Base-by-base conservation (phyloP, 2,888 invertebrate species). In the Drosophila eohydei region DNA sequence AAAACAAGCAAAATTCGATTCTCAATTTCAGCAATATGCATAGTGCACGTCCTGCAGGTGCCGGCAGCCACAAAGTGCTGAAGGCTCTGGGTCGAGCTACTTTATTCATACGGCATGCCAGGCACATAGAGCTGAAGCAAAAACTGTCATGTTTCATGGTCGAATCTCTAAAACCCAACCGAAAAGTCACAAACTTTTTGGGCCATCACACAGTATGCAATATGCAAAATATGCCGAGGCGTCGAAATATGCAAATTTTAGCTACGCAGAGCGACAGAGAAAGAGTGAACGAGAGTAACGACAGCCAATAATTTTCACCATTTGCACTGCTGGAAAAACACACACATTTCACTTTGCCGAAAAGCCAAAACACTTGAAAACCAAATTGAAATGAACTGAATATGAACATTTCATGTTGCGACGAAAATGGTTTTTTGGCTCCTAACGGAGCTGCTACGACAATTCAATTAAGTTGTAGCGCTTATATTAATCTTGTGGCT, bases 151-250 rank as follows among this genome's bases (percentile, higher is more conserved):
- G 79, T 78, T 78, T 71, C 64, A 61, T 65, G 46, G 60, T 61
- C 55, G 46, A 69, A 50, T 50, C 48, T 32, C 59, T 55, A 46
- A 69, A 67, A 34, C 43, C 26, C 51, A 51, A 40, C 56, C 43
- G 38, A 67, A 82, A 80, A 80, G 85, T 82, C 83, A 80, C 65
- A 82, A 82, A 82, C 69, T 85, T 82, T 72, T 71, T 69, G 76
- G 69, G 65, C 69, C 69, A 61, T 63, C 69, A 64, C 71, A 74
- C 62, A 71, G 67, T 55, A 66, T 70, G 80, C 78, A 70, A 64
- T 76, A 85, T 85, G 83, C 71, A 82, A 81, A 82, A 57, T 58
- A 67, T 56, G 63, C 46, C 73, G 69, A 85, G 78, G 61, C 78
- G 63, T 52, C 76, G 41, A 67, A 78, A 72, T 81, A 78, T 82